phyloP scores from a whole-genome alignment of 2,888 invertebrate genomes.

The Didymodactylos carnosus region DNA sequence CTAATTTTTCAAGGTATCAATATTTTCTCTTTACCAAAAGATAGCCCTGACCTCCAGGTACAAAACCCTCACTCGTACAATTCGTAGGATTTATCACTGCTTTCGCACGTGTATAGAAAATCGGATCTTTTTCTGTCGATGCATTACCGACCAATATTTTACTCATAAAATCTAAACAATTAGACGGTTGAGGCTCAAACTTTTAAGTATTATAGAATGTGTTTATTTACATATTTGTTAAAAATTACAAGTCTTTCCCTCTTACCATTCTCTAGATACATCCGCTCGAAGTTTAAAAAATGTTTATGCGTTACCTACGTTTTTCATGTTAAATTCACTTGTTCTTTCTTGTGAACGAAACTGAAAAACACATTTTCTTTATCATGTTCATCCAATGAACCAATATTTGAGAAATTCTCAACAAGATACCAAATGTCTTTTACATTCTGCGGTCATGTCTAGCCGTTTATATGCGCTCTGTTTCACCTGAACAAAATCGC shows the following conservation, averaged over 20 bases:
- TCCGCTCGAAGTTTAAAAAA: not conserved
- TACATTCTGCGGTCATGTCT: no score
- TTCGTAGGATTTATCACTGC: not conserved
- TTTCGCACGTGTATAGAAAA: not conserved
- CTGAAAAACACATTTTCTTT: no score
- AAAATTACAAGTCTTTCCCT: not conserved
- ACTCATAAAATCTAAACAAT: no score
- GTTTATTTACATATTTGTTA: no score
- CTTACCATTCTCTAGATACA: not conserved
- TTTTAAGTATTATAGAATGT: no score
- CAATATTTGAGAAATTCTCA: no score
- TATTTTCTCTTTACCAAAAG: not conserved
- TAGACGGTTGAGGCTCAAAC: not conserved
- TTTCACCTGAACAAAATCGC: no score
- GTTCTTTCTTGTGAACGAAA: no score
- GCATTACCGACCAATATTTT: not conserved
- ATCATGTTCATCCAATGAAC: no score
- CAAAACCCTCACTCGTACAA: not conserved
- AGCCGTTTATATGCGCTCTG: no score
- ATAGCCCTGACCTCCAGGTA: not conserved
- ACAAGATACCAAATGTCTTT: no score
- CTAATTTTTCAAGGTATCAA: not conserved
- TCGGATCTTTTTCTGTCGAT: not conserved
- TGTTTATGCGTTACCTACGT: not conserved
- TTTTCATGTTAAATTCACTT: not conserved